phyloP scores from a whole-genome alignment of 2,888 invertebrate genomes.

The Rhyacophila evoluta region DNA sequence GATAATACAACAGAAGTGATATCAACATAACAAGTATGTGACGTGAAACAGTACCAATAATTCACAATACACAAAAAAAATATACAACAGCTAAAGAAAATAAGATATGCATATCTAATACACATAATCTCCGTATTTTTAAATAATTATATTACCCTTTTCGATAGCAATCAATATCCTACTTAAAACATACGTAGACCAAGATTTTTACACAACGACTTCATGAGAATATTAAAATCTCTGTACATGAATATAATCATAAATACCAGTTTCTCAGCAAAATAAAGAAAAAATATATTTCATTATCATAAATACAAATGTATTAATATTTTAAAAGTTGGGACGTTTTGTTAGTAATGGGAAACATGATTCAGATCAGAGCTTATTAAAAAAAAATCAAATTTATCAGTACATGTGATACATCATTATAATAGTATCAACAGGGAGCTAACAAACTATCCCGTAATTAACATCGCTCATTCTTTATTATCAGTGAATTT shows the following conservation, averaged over 20 bases:
- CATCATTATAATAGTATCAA: neutral
- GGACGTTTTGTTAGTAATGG: neutral
- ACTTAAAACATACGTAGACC: too few relatives aligned
- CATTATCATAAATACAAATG: neutral
- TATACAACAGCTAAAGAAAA: too few relatives aligned
- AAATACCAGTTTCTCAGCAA: neutral
- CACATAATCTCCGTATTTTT: too few relatives aligned
- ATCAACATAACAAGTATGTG: too few relatives aligned
- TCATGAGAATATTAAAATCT: neutral
- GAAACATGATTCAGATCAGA: neutral
- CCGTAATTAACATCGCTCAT: too few relatives aligned
- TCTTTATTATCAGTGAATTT: too few relatives aligned
- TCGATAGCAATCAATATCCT: too few relatives aligned
- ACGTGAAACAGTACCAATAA: too few relatives aligned
- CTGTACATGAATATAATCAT: neutral
- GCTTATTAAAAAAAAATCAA: neutral
- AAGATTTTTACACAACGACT: neutral
- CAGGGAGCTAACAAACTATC: neutral
- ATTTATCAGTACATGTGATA: neutral
- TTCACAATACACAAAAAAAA: too few relatives aligned
- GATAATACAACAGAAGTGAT: too few relatives aligned
- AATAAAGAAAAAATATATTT: neutral
- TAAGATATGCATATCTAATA: too few relatives aligned
- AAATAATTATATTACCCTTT: too few relatives aligned
- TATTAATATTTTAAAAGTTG: neutral